These are phyloP conservation scores for Trilocha varians DNA, from an alignment of 2,888 invertebrate species.

Conservation along the genomic window DNA sequence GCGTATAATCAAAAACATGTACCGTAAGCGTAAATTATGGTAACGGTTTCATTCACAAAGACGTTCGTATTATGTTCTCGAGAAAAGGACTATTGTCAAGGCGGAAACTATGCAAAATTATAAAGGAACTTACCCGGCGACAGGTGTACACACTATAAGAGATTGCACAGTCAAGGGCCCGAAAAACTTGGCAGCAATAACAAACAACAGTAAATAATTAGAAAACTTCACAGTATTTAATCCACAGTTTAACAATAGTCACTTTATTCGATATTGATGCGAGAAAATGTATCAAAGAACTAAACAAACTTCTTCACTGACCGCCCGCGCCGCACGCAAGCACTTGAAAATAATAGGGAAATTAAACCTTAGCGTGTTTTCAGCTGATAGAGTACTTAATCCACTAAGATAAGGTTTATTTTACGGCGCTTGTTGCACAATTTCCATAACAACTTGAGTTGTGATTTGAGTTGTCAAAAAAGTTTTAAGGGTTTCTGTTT, in stretches of 20 bases:
- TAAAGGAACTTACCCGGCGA: slow-evolving; percentile 50
- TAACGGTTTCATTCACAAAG: slow-evolving; percentile 19
- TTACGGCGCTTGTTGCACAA: slow-evolving; percentile 7
- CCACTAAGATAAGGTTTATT: slow-evolving; percentile 9
- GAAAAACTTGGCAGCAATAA: slow-evolving; percentile 15
- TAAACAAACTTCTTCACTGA: slow-evolving; percentile 18
- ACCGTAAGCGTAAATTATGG: slow-evolving; percentile 14
- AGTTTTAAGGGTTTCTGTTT: no score
- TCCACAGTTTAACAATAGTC: slow-evolving; percentile 13
- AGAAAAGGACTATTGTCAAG: not conserved
- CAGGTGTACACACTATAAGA: slow-evolving; percentile 41
- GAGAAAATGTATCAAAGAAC: slow-evolving; percentile 26
- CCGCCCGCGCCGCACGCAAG: slow-evolving; percentile 23
- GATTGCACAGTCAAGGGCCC: slow-evolving; percentile 25
- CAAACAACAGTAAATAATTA: slow-evolving; percentile 12
- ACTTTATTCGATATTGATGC: slow-evolving; percentile 6
- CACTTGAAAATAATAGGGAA: not conserved
- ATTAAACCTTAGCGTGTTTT: not conserved
- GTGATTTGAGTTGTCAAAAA: not conserved
- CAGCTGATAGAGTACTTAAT: not conserved
- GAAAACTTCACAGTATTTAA: slow-evolving; percentile 20
- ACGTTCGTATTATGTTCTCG: not conserved
- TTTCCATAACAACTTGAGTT: not conserved
- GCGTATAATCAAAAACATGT: slow-evolving; percentile 5
- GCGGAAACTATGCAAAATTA: slow-evolving; percentile 12